Conservation (phyloP, 2,888 invertebrate species). For the Ophonus ardosiacus region DNA sequence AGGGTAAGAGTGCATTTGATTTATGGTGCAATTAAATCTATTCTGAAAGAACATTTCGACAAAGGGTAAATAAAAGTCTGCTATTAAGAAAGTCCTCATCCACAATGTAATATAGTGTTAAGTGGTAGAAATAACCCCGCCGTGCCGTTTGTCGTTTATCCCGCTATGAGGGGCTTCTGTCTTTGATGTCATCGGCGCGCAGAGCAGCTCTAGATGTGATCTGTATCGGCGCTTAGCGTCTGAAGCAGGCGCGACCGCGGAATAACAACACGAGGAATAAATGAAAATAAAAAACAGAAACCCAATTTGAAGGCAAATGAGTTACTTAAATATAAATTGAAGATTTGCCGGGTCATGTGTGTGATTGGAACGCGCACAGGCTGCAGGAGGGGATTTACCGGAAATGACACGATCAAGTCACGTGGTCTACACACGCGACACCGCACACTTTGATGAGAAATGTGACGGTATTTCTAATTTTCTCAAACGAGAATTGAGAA, state of each 20-base stretch:
- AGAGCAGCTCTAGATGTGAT: constrained; percentile 39
- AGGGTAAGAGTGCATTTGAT: too few species aligned
- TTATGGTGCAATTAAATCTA: too few species aligned
- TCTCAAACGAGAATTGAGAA: constrained; percentile 50
- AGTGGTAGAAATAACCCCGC: constrained; percentile 20
- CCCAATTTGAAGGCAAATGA: constrained; percentile 72
- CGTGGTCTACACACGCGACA: constrained; percentile 41
- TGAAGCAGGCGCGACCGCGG: constrained; percentile 34
- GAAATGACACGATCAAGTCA: constrained; percentile 59
- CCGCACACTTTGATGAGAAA: constrained; percentile 38
- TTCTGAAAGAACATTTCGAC: too few species aligned
- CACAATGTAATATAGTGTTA: constrained; percentile 5
- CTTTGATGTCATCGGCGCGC: constrained; percentile 60
- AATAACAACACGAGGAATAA: constrained; percentile 64
- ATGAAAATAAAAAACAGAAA: constrained; percentile 71
- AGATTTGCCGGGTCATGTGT: constrained; percentile 67
- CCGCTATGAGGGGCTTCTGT: not conserved
- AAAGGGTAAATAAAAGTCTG: too few species aligned
- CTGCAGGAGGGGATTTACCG: constrained; percentile 45
- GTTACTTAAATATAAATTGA: constrained; percentile 72
- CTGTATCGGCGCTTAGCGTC: constrained; percentile 38
- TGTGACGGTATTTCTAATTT: constrained; percentile 60
- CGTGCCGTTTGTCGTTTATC: not conserved
- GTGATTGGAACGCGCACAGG: constrained; percentile 53
- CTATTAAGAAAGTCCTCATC: too few species aligned